Base-by-base conservation (phyloP, 2,113 vertebrate species). In the Numenius arquata region DNA sequence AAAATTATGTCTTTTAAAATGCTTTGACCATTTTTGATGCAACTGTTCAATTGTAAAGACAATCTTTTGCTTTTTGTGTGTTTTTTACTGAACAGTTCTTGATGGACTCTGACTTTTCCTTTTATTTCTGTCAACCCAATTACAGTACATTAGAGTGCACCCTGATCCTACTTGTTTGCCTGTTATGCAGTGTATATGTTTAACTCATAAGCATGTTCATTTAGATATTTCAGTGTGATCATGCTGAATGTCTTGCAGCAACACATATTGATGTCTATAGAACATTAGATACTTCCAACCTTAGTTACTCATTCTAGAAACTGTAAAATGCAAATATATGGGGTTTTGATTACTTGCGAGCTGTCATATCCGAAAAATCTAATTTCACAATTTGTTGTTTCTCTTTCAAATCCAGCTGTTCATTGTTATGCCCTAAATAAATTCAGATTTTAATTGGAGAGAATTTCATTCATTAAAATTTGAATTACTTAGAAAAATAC, bases 41-140 rank as follows among this genome's bases (percentile, higher is more conserved):
- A 95, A 95, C 96, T 97, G 94, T 98, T 98, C 97, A 97, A 96
- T 98, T 98, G 95, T 78, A 97, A 96, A 97, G 97, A 95, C 97
- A 97, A 94, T 92, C 95, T 95, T 95, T 97, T 95, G 93, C 84
- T 84, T 97, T 97, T 93, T 97, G 94, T 97, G 83, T 90, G 88
- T 87, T 98, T 97, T 98, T 98, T 98, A 97, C 98, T 96, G 97
- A 98, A 97, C 97, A 98, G 96, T 98, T 98, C 98, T 98, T 98
- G 98, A 98, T 98, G 97, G 97, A 97, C 98, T 98, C 97, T 98
- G 97, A 98, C 98, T 98, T 98, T 98, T 98, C 98, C 98, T 98
- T 98, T 98, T 98, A 97, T 98, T 98, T 98, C 98, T 98, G 98
- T 98, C 98, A 98, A 97, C 96, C 86, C 98, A 98, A 98, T 98